A percentile compares a stretch with the other conserved stretches of the same genome.
Evolutionary conservation across 2,797 vertebrate species (phyloP).

Genomic region (Brotula barbata): DNA sequence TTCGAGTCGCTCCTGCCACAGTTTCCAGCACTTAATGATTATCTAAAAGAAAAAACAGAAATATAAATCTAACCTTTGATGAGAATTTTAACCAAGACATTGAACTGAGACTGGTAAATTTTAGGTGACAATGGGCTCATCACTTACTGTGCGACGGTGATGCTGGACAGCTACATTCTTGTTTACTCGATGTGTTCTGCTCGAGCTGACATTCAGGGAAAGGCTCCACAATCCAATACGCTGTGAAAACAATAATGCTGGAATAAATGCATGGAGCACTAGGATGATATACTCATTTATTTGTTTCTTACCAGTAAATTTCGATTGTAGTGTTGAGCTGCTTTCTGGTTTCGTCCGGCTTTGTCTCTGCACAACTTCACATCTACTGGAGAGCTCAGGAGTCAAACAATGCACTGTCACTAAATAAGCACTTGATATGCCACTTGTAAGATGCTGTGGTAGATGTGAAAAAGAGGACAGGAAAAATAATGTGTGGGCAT

Average conservation of each 20-base stretch:
- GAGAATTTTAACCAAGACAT: not conserved
- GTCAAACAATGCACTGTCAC: conserved; percentile 19
- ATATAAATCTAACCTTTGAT: not conserved
- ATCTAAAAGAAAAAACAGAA: conserved; percentile 70
- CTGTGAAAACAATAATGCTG: conserved; percentile 66
- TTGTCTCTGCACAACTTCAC: conserved; percentile 71
- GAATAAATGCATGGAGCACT: conserved; percentile 5
- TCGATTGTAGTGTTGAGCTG: conserved; percentile 68
- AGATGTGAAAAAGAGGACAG: not conserved
- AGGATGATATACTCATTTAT: not conserved
- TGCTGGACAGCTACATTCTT: conserved; percentile 81
- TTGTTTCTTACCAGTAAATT: conserved; percentile 82
- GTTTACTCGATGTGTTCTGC: conserved; percentile 73
- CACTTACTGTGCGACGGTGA: conserved; percentile 67
- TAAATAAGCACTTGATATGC: not conserved
- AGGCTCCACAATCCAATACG: conserved; percentile 75
- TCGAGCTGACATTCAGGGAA: conserved; percentile 66
- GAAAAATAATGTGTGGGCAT: not conserved
- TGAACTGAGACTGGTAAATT: not conserved
- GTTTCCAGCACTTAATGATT: conserved; percentile 78
- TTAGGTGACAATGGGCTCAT: not conserved
- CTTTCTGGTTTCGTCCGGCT: conserved; percentile 57
- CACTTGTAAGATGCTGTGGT: not conserved
- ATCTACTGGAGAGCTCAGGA: conserved; percentile 77
- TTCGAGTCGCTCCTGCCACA: conserved; percentile 82